phyloP scores from a whole-genome alignment of 2,888 invertebrate species.

The Drosophila pseudotalamancana region DNA sequence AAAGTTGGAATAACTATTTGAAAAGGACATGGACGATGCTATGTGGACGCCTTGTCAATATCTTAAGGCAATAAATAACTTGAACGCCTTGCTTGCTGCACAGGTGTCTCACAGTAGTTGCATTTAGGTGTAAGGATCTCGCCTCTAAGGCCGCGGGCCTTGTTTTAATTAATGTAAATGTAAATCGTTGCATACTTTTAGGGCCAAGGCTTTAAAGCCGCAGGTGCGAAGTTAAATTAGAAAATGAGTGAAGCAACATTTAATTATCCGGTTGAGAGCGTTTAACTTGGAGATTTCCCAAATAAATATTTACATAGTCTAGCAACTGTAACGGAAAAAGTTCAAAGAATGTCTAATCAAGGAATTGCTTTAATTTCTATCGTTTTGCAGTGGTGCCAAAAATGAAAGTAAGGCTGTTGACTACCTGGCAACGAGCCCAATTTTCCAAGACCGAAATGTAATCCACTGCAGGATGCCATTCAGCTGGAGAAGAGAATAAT shows the following conservation, averaged over 20 bases:
- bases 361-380: slow-evolving; percentile 48
- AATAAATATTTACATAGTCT: not conserved
- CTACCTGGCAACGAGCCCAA: slow-evolving; percentile 1
- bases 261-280: not conserved
- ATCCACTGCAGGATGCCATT: slow-evolving; percentile 6
- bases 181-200: slow-evolving; percentile 15
- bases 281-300: not conserved
- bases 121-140: slow-evolving; percentile 35
- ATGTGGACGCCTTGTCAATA: slow-evolving; percentile 63
- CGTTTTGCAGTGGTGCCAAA: slow-evolving; percentile 42
- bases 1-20: slow-evolving; percentile 36
- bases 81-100: slow-evolving; percentile 10
- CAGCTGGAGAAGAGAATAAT: slow-evolving; percentile 1
- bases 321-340: not conserved
- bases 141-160: slow-evolving; percentile 56
- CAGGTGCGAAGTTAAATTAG: not conserved
- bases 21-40: slow-evolving; percentile 27
- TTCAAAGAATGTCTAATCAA: slow-evolving; percentile 13
- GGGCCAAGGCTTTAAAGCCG: slow-evolving; percentile 3
- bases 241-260: not conserved
- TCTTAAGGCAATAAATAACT: slow-evolving; percentile 63
- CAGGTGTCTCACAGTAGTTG: slow-evolving; percentile 9
- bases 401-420: slow-evolving; percentile 7
- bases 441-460: slow-evolving; percentile 7
- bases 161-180: slow-evolving; percentile 65